Conservation (phyloP, 2,888 invertebrate genomes). For the Mimas tiliae region DNA sequence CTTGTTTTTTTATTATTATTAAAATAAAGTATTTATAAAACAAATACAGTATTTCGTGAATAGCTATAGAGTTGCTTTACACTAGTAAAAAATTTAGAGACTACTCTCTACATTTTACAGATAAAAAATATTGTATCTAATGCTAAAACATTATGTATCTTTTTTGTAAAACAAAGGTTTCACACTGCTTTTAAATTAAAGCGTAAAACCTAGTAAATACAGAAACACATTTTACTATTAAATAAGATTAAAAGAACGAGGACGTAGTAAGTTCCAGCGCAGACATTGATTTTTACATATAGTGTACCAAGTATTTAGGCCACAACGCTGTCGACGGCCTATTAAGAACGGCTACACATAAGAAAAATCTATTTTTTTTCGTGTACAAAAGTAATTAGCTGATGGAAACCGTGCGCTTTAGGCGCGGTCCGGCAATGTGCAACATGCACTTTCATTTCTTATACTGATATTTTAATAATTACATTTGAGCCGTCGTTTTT, state of each 20-base stretch:
- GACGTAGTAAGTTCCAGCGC: conserved; percentile 27
- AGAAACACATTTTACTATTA: conserved; percentile 6
- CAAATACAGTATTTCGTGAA: too few relatives aligned
- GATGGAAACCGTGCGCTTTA: conserved; percentile 52
- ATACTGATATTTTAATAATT: conserved; percentile 41
- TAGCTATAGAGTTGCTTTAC: too few relatives aligned
- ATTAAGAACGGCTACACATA: conserved; percentile 56
- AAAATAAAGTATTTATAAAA: too few relatives aligned
- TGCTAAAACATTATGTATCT: too few relatives aligned
- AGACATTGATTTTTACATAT: conserved; percentile 47
- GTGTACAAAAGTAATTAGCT: conserved; percentile 58
- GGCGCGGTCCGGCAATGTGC: conserved; percentile 45
- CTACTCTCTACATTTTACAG: too few relatives aligned
- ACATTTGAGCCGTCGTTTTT: conserved; percentile 3
- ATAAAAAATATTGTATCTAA: too few relatives aligned
- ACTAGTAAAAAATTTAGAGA: too few relatives aligned
- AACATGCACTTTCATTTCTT: conserved; percentile 61
- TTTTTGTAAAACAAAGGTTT: too few relatives aligned
- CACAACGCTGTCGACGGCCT: conserved; percentile 52
- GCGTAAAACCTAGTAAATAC: background rate
- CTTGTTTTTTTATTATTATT: too few relatives aligned
- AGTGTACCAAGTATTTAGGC: conserved; percentile 68
- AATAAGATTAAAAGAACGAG: conserved; percentile 16
- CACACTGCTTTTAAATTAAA: background rate
- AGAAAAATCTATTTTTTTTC: conserved; percentile 74